These are phyloP conservation scores for Ochlodes sylvanus DNA, from an alignment of 2,888 invertebrate species.

Conservation along the genomic window DNA sequence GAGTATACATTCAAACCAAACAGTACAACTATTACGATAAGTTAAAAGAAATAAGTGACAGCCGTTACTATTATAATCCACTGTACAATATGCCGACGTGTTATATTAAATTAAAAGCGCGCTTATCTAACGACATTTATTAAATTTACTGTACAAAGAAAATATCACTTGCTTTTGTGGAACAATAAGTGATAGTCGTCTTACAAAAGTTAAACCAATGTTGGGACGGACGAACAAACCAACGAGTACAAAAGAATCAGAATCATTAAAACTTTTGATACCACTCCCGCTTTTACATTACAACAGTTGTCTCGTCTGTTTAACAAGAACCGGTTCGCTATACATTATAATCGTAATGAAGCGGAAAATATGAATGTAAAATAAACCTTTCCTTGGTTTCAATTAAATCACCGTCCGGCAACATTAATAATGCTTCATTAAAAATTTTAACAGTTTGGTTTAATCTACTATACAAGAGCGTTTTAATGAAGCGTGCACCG, in stretches of 20 bases:
- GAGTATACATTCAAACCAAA: no score
- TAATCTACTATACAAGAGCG: slow-evolving; percentile 49
- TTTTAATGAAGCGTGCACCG: slow-evolving; percentile 49
- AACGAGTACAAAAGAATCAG: slow-evolving; percentile 13
- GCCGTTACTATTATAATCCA: no score
- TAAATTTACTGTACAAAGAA: no score
- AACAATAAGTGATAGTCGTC: neutral
- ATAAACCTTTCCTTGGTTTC: slow-evolving; percentile 5
- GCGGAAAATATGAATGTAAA: neutral
- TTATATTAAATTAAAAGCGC: no score
- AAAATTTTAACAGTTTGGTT: slow-evolving; percentile 48
- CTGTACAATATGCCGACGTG: no score
- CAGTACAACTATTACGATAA: no score
- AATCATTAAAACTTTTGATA: slow-evolving; percentile 18
- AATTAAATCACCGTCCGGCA: slow-evolving; percentile 13
- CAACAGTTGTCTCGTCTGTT: neutral
- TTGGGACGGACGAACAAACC: neutral
- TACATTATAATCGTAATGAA: slow-evolving; percentile 33
- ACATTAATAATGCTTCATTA: slow-evolving; percentile 48
- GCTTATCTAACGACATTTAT: no score
- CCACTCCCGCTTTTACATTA: neutral
- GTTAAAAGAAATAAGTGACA: no score
- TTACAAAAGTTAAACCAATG: neutral
- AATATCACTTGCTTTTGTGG: neutral
- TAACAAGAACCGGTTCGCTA: slow-evolving; percentile 13